Conservation (phyloP, 2,797 vertebrate species). For the Hipposideros larvatus region DNA sequence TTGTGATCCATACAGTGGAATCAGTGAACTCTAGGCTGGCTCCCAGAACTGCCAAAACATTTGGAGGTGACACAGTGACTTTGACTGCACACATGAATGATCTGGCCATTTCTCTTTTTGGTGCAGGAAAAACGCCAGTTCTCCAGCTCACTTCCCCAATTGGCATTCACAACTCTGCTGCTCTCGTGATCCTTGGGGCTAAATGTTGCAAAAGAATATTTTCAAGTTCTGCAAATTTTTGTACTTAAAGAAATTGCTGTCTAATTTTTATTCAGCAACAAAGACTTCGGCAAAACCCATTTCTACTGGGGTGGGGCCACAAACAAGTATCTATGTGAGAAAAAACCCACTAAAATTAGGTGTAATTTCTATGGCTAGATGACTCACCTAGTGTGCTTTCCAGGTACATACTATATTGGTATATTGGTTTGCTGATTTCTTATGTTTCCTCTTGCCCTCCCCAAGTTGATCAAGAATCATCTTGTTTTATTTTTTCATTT, state of each 20-base stretch:
- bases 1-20: background rate
- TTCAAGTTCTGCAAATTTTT: conserved; percentile 72
- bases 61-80: background rate
- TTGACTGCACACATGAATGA: background rate
- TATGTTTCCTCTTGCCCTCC: background rate
- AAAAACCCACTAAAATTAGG: conserved; percentile 24
- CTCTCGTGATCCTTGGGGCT: background rate
- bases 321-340: background rate
- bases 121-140: conserved; percentile 22
- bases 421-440: background rate
- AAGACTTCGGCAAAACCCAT: background rate
- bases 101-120: conserved; percentile 56
- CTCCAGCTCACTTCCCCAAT: conserved; percentile 34
- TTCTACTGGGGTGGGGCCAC: background rate
- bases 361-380: background rate
- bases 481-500: conserved; percentile 21
- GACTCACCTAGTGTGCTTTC: background rate
- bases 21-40: background rate
- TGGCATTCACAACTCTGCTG: background rate
- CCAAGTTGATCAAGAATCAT: background rate
- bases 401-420: too few relatives aligned
- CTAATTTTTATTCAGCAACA: background rate
- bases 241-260: conserved; percentile 29
- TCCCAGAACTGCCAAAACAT: background rate
- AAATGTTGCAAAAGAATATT: background rate